Base-by-base conservation (phyloP, 2,888 invertebrate genomes). In the Azorinus chamasolen region DNA sequence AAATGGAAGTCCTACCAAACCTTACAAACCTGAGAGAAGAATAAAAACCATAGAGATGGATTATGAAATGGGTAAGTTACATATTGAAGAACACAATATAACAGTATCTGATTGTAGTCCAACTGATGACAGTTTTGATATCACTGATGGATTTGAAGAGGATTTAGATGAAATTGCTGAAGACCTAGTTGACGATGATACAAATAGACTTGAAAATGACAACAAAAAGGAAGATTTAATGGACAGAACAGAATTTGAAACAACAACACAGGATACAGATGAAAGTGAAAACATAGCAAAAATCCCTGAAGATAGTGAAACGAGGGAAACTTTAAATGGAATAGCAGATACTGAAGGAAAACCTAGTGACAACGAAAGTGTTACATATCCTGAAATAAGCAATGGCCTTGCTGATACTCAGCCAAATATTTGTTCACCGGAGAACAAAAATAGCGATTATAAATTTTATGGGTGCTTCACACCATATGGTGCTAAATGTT, bases 391-490 rank as follows among this genome's bases (percentile, higher is more conserved):
- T n/a, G 10, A 32, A 32, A 32, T 10, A 6, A 32, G 5, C 32
- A 32, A 32, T 32, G 10, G 5, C 10, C 32, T 32, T 32, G 32
- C 32, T 10, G 10, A 32, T 32, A 6, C 32, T 32, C 4, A 32
- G 32, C 10, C 32, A 32, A 10, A 32, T 32, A 10, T 32, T 32
- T 32, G 10, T 32, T 32, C 32, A 6, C 5, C 10, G 4, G 32
- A 32, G 32, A 32, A 10, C 4, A 32, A 57, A 14, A 43, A 25
- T 6, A 22, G 10, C n/a, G 10, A n/a, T 25, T 75, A 59, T 45
- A 75, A 46, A 51, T 86, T 83, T 68, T 86, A 82, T 50, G 83
- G 84, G n/a, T 86, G 84, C 64, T 86, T 86, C 71, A 86, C 84
- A 10, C 86, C 83, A 6, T 86, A 66, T 58, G 86, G 86, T 63